These are phyloP conservation scores for Peromyscus nudipes DNA, from an alignment of 2,797 vertebrate species.

Conservation along the genomic window DNA sequence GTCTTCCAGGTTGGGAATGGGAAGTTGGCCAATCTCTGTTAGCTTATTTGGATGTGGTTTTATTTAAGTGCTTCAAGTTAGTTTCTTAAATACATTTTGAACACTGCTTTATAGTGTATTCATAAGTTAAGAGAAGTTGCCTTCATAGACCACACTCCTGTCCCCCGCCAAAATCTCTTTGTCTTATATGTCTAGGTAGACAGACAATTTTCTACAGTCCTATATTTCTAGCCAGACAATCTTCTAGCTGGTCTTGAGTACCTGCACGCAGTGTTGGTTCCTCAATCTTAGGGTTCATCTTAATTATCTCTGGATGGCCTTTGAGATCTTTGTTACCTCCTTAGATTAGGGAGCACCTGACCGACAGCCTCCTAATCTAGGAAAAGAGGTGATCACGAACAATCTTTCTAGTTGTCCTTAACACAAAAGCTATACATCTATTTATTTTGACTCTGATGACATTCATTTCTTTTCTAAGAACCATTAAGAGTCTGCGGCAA, in stretches of 20 bases:
- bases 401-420: slow-evolving; percentile 34
- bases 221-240: not conserved
- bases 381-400: not conserved
- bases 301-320: not conserved
- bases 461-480: slow-evolving; percentile 43
- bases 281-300: not conserved
- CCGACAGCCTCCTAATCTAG: not conserved
- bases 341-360: not conserved
- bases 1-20: not conserved
- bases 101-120: not conserved
- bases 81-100: slow-evolving; percentile 39
- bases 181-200: not conserved
- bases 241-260: not conserved
- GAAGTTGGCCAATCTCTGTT: not conserved
- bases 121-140: slow-evolving; percentile 5
- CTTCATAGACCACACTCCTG: not conserved
- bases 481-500: not conserved
- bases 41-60: slow-evolving; percentile 53
- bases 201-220: not conserved
- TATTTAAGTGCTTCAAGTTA: slow-evolving; percentile 19
- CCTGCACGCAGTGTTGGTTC: not conserved
- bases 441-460: not conserved
- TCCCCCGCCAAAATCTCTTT: not conserved
- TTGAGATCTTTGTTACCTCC: not conserved
- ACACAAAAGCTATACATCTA: slow-evolving; percentile 10